These are phyloP conservation scores for Phymorhynchus buccinoides DNA, from an alignment of 1,140 invertebrate genomes.

Conservation along the genomic window DNA sequence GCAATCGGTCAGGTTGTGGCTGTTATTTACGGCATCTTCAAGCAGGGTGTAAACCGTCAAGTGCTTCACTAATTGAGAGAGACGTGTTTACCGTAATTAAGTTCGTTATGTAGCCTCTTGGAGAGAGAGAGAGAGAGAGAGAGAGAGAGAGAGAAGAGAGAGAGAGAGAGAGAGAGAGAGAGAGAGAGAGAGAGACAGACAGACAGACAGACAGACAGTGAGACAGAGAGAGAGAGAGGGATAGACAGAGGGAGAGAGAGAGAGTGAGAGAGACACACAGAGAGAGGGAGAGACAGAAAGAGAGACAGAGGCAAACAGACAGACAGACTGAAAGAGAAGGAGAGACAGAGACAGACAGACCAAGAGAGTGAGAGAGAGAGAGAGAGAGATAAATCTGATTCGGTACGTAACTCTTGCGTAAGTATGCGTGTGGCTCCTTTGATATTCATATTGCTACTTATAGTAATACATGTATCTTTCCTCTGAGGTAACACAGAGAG, in stretches of 20 bases:
- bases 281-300: not conserved
- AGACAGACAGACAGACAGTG: not conserved
- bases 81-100: not conserved
- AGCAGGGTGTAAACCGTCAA: no score
- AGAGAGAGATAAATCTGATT: not conserved
- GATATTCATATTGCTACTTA: not conserved
- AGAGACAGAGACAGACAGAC: no score
- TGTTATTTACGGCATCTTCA: no score
- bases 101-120: not conserved
- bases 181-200: not conserved
- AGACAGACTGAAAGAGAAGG: no score
- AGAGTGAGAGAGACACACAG: not conserved
- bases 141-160: no score
- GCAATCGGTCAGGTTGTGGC: no score
- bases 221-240: not conserved
- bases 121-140: not conserved
- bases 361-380: no score
- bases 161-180: no score
- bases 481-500: no score
- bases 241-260: not conserved
- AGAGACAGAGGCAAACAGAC: not conserved
- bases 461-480: not conserved
- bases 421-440: not conserved
- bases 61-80: no score
- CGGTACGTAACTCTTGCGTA: not conserved